Conservation (phyloP, 2,797 vertebrate species). For the Cryptoblepharus egeriae region DNA sequence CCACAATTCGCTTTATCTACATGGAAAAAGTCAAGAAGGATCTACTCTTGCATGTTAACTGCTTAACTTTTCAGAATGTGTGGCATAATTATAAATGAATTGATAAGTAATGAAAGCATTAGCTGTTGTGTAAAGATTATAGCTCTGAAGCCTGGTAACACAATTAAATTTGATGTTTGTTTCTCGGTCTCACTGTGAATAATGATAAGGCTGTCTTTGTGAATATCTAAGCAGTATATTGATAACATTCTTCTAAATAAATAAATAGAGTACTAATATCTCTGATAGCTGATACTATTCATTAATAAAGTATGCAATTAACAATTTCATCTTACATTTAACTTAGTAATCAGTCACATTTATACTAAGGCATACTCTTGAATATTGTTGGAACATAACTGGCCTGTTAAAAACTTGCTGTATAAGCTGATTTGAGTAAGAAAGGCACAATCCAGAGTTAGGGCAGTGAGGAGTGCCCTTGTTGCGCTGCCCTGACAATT, state of each 20-base stretch:
- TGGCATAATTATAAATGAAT: conserved; percentile 67
- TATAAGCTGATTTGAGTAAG: conserved; percentile 41
- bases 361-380: conserved; percentile 32
- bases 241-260: conserved; percentile 53
- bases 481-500: too few relatives aligned
- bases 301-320: conserved; percentile 60
- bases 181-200: conserved; percentile 67
- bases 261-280: conserved; percentile 54
- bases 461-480: too few relatives aligned
- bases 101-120: conserved; percentile 76
- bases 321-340: conserved; percentile 60
- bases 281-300: conserved; percentile 54
- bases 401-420: not conserved
- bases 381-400: conserved; percentile 30
- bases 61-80: conserved; percentile 67
- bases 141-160: conserved; percentile 55
- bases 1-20: conserved; percentile 56
- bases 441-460: too few relatives aligned
- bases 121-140: conserved; percentile 72
- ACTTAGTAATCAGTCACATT: conserved; percentile 48
- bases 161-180: conserved; percentile 76
- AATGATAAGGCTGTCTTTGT: conserved; percentile 58
- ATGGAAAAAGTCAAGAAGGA: conserved; percentile 50
- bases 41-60: conserved; percentile 56
- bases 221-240: conserved; percentile 66